Percentiles rank a stretch among this genome's conserved stretches.
These are phyloP conservation scores for Caerostris darwini DNA, from an alignment of 1,140 invertebrate genomes.

Conservation along the genomic window DNA sequence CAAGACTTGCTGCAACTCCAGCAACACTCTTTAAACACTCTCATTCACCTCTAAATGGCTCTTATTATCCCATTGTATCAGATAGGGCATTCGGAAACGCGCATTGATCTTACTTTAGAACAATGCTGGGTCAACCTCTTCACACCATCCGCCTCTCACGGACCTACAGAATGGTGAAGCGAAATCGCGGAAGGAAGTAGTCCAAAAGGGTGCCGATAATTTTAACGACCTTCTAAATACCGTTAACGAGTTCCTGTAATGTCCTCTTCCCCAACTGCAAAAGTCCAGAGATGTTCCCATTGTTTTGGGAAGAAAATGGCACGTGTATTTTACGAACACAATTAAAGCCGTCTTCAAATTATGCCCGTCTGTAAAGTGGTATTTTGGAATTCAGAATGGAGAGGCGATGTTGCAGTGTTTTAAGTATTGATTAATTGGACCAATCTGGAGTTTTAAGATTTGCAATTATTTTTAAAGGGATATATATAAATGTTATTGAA, in stretches of 20 bases:
- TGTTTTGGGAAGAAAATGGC: constrained; percentile 50
- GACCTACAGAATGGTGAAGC: constrained; percentile 21
- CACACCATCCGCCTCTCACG: not conserved
- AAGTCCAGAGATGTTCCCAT: constrained; percentile 18
- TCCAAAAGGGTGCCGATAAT: constrained; percentile 38
- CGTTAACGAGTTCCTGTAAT: constrained; percentile 72
- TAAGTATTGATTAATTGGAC: too few species aligned
- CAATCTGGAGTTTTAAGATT: too few species aligned
- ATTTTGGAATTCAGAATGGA: too few species aligned
- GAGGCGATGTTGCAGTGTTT: too few species aligned
- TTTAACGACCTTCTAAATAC: constrained; percentile 68
- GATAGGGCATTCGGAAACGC: constrained; percentile 52
- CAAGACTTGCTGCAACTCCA: not conserved
- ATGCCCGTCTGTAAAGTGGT: not conserved
- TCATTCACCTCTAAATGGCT: constrained; percentile 4
- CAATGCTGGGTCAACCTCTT: constrained; percentile 42
- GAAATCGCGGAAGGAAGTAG: constrained; percentile 69
- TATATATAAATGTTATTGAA: too few species aligned
- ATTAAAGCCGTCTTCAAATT: not conserved
- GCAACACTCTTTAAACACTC: constrained; percentile 7
- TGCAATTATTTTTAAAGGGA: too few species aligned
- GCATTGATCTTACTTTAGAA: constrained; percentile 61
- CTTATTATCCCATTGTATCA: constrained; percentile 43
- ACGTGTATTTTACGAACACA: constrained; percentile 7
- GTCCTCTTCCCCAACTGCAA: not conserved